Percentiles rank a stretch among this genome's conserved stretches.
Conservation (phyloP, 2,888 invertebrate species). For the Ferdinandea cuprea region DNA sequence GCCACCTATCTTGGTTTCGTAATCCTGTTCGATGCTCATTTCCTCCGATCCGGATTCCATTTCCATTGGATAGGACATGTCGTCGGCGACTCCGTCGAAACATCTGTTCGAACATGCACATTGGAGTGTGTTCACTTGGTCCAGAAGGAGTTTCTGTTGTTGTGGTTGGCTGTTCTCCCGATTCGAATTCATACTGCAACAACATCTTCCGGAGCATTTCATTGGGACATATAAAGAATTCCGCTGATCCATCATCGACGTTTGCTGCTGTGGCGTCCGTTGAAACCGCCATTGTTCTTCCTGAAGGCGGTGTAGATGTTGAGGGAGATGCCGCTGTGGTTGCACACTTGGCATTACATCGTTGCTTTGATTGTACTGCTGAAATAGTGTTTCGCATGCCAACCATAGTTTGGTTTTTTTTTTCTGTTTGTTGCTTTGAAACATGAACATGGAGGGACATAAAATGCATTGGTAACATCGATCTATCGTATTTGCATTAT, state of each 20-base stretch:
- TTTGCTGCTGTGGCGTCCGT: neutral
- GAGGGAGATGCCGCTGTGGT: slow-evolving; percentile 81
- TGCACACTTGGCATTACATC: slow-evolving; percentile 79
- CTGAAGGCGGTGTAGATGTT: slow-evolving; percentile 80
- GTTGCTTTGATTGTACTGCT: slow-evolving; percentile 76
- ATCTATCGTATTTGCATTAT: slow-evolving; percentile 83
- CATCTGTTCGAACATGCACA: slow-evolving; percentile 60
- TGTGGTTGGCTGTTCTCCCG: slow-evolving; percentile 30
- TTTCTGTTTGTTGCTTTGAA: slow-evolving; percentile 81
- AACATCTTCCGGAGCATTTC: slow-evolving; percentile 49
- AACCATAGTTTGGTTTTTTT: slow-evolving; percentile 82
- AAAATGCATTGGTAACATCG: slow-evolving; percentile 83
- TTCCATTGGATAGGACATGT: slow-evolving; percentile 67
- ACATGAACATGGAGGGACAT: slow-evolving; percentile 84
- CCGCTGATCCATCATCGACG: slow-evolving; percentile 27
- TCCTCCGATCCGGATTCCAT: slow-evolving; percentile 66
- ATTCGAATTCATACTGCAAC: slow-evolving; percentile 43
- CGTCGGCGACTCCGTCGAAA: slow-evolving; percentile 52
- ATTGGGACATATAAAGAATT: slow-evolving; percentile 43
- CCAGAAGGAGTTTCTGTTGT: too few relatives aligned
- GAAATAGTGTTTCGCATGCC: slow-evolving; percentile 81
- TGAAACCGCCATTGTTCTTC: neutral
- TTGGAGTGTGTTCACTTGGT: slow-evolving; percentile 36
- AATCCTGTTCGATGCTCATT: slow-evolving; percentile 65
- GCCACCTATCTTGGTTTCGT: slow-evolving; percentile 77